Evolutionary conservation across 1,140 invertebrate species (phyloP), one percentile per base, ranked within the genome.

Genomic region (Atta cephalotes): DNA sequence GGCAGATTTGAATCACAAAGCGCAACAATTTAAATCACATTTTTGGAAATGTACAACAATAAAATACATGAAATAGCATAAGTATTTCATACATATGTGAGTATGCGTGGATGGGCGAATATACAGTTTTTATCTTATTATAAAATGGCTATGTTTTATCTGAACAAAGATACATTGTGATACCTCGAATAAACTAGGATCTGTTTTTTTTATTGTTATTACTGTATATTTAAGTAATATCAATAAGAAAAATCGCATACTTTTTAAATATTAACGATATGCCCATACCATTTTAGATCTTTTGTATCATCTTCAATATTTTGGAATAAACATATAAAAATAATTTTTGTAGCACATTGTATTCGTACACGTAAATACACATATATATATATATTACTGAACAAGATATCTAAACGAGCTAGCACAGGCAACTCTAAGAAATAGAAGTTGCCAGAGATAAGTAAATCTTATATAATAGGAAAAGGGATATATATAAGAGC

Each of bases 111-210:
- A 28, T 56, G 56, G 49, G 10, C 3, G 77, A 74, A 88, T 92
- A 92, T 90, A 91, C 79, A 87, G 79, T 94, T 93, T 92, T 89
- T 93, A 93, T 87, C 91, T 92, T 88, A 84, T 3, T 53, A 82
- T 90, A 92, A 93, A 89, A 90, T 91, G 90, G 85, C 92, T 93
- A 94, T 93, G 91, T 94, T 94, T 94, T 92, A 93, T 91, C 91
- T 92, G 87, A 94, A 93, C 91, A 94, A 94, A 93, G 90, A 92
- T 94, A 90, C 90, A 93, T 93, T 94, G 93, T 94, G 93, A 95
- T 93, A 95, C 90, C 87, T 92, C 79, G 71, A 88, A 92, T 93
- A 92, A 94, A 92, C 70, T 93, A 92, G 86, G 87, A 93, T 91
- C 80, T 92, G 91, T 94, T 92, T 93, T 81, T 81, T 53, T 49